phyloP scores from a whole-genome alignment of 2,797 vertebrate species.

The Melanogrammus aeglefinus region DNA sequence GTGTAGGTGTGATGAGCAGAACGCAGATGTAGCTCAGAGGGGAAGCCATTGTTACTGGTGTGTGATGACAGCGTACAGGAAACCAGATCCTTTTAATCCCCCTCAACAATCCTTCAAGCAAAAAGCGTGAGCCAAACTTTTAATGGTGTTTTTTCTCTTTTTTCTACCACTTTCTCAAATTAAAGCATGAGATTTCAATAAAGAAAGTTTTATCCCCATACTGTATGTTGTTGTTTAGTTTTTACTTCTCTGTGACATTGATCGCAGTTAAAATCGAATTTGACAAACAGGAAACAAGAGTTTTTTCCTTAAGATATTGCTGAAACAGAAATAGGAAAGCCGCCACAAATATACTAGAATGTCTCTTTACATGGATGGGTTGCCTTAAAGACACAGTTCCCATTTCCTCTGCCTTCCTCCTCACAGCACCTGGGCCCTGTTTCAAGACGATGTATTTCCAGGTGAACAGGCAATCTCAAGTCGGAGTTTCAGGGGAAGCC shows the following conservation, averaged over 20 bases:
- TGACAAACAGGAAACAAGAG: constrained; percentile 43
- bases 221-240: constrained; percentile 29
- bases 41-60: constrained; percentile 19
- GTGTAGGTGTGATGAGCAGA: not conserved
- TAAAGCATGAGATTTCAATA: constrained; percentile 5
- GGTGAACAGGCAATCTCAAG: not conserved
- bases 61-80: not conserved
- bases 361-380: not conserved
- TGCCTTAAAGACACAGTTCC: not conserved
- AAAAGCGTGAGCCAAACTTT: constrained; percentile 8
- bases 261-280: constrained; percentile 26
- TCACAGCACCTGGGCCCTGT: not conserved
- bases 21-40: constrained; percentile 8
- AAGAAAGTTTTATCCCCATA: constrained; percentile 42
- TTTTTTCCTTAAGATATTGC: constrained; percentile 32
- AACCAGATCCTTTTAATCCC: not conserved
- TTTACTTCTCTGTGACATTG: constrained; percentile 6
- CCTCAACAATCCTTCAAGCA: constrained; percentile 16
- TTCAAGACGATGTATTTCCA: not conserved
- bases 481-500: not conserved
- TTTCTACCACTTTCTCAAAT: not conserved
- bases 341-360: not conserved
- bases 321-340: constrained; percentile 13
- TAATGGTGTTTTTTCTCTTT: constrained; percentile 1
- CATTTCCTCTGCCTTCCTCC: not conserved